phyloP scores from a whole-genome alignment of 2,113 vertebrate species.

The Speoplatyrhinus poulsoni region DNA sequence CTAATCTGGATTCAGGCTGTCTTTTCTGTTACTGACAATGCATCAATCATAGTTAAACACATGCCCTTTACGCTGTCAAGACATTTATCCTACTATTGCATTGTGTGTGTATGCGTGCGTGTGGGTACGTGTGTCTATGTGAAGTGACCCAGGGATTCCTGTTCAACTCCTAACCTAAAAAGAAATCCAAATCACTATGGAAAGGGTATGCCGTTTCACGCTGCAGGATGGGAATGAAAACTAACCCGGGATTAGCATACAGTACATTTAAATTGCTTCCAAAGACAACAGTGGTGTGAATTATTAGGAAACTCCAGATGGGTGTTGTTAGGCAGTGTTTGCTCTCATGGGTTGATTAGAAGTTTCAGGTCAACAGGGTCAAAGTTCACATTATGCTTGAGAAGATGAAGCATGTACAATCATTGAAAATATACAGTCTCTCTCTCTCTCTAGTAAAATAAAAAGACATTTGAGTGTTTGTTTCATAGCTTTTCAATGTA shows the following conservation, averaged over 20 bases:
- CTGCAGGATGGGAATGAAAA: constrained; percentile 32
- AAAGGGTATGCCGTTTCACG: constrained; percentile 42
- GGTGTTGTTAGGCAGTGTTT: constrained; percentile 16
- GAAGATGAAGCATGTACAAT: not conserved
- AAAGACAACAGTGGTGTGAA: constrained; percentile 52
- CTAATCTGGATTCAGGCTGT: constrained; percentile 69
- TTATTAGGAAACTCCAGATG: constrained; percentile 23
- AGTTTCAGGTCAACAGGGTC: constrained; percentile 25
- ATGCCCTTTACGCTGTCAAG: constrained; percentile 42
- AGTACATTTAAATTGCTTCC: constrained; percentile 62
- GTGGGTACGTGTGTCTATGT: constrained; percentile 9
- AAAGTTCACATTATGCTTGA: not conserved
- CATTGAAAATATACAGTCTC: not conserved
- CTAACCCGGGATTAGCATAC: constrained; percentile 60
- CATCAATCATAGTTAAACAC: constrained; percentile 66
- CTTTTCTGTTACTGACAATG: constrained; percentile 60
- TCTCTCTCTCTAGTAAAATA: not conserved
- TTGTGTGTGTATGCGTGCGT: constrained; percentile 9
- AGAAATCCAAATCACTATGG: constrained; percentile 33
- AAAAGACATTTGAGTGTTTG: not conserved
- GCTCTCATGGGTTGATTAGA: constrained; percentile 12
- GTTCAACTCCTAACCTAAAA: constrained; percentile 40
- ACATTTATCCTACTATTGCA: constrained; percentile 14
- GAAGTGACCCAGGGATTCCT: constrained; percentile 36
- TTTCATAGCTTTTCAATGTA: no score